These are phyloP conservation scores for Margarornis squamiger DNA, from an alignment of 2,797 vertebrate genomes.

Conservation along the genomic window DNA sequence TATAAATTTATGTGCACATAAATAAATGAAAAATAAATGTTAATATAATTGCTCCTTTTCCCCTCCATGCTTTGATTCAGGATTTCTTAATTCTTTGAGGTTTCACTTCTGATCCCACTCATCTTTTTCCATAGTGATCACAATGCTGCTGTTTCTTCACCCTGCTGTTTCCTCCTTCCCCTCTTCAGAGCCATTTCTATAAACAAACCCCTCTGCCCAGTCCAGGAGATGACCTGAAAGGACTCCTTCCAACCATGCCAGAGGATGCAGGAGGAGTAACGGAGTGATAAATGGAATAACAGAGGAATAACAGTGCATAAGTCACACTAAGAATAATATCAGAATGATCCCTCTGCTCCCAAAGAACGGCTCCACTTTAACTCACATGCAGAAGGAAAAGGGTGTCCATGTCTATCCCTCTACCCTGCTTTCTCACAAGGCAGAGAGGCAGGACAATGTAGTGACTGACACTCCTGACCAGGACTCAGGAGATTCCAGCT, in stretches of 20 bases:
- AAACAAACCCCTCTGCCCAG: neutral
- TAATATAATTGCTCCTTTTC: neutral
- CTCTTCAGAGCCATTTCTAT: neutral
- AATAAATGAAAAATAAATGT: neutral
- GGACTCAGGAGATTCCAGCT: neutral
- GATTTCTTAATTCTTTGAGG: neutral
- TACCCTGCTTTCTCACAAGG: neutral
- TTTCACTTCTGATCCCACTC: neutral
- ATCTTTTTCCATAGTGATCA: neutral
- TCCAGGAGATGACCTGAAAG: neutral
- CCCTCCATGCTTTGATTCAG: neutral
- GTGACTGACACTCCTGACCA: neutral
- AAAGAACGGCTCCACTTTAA: neutral
- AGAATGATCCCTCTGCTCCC: neutral
- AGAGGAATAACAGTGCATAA: neutral
- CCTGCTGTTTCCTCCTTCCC: neutral
- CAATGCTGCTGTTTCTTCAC: neutral
- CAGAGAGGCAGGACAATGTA: fast-evolving
- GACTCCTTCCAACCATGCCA: neutral
- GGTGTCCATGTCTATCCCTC: neutral
- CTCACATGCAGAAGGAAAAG: neutral
- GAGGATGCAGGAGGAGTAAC: neutral
- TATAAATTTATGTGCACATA: neutral
- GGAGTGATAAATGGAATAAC: neutral
- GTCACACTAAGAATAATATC: neutral